phyloP scores from a whole-genome alignment of 2,888 invertebrate genomes.

The Scotopteryx bipunctaria region DNA sequence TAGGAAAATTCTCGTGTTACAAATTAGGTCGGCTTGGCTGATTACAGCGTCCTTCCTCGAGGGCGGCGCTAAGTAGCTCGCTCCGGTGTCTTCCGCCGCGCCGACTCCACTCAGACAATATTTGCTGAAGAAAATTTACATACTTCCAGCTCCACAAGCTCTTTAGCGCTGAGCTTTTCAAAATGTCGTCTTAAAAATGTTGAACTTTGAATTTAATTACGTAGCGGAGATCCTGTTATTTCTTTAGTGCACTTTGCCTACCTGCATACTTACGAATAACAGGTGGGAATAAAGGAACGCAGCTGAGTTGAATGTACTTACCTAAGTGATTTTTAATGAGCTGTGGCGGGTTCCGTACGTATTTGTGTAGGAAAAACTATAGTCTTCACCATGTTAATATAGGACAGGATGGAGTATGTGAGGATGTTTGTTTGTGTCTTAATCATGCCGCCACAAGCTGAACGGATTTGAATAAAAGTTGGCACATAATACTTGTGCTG shows the following conservation, averaged over 20 bases:
- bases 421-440: too few species aligned
- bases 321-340: too few species aligned
- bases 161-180: conserved; percentile 8
- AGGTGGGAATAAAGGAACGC: too few species aligned
- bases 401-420: too few species aligned
- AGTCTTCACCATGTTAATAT: too few species aligned
- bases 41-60: conserved; percentile 11
- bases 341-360: too few species aligned
- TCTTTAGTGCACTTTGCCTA: not conserved
- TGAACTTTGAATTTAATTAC: conserved; percentile 9
- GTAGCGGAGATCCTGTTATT: not conserved
- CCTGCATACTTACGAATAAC: too few species aligned
- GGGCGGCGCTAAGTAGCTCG: conserved; percentile 12
- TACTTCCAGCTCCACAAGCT: conserved; percentile 7
- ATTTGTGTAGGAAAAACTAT: too few species aligned
- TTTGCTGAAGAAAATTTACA: conserved; percentile 19
- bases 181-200: conserved; percentile 9
- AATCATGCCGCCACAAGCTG: too few species aligned
- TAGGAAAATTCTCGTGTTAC: not conserved
- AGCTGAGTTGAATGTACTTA: too few species aligned
- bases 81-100: conserved; percentile 11
- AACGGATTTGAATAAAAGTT: too few species aligned
- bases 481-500: too few species aligned
- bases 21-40: conserved; percentile 7
- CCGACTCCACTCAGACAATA: conserved; percentile 16